Evolutionary conservation across 1,140 invertebrate species (phyloP).

Genomic region (Trichomalopsis sarcophagae): DNA sequence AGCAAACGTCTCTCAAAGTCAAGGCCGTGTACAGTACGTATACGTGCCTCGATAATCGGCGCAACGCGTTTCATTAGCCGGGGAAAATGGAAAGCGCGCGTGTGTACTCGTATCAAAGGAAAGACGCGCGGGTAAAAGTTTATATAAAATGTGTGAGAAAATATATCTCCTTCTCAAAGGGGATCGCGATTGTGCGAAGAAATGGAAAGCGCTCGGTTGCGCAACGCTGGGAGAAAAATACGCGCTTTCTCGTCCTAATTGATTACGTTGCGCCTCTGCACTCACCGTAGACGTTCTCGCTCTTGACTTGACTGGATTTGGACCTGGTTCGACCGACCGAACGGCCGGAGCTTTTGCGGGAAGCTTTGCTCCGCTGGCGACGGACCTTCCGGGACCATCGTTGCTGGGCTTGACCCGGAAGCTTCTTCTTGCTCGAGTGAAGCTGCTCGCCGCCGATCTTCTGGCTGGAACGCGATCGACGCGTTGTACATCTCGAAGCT

Average conservation of each 20-base stretch:
- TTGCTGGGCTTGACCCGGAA: constrained; percentile 50
- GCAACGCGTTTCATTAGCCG: neutral
- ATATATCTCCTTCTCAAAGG: neutral
- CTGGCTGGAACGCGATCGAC: neutral
- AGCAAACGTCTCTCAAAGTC: neutral
- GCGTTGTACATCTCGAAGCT: too few species aligned
- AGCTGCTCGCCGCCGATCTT: neutral
- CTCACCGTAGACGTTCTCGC: constrained; percentile 8
- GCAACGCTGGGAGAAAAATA: neutral
- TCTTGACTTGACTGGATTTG: neutral
- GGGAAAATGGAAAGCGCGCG: neutral
- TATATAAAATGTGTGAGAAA: neutral
- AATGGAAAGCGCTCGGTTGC: constrained; percentile 3
- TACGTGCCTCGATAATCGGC: too few species aligned
- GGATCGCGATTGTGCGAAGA: neutral
- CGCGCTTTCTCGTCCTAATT: neutral
- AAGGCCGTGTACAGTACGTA: neutral
- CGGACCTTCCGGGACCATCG: constrained; percentile 55
- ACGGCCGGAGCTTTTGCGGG: constrained; percentile 52
- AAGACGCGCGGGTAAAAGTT: neutral
- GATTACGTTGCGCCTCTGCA: neutral
- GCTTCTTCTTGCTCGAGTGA: constrained; percentile 53
- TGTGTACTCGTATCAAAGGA: neutral
- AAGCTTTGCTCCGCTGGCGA: constrained; percentile 57
- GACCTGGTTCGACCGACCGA: constrained; percentile 36